Base-by-base conservation (phyloP, 2,797 vertebrate genomes). In the Aldrovandia affinis region DNA sequence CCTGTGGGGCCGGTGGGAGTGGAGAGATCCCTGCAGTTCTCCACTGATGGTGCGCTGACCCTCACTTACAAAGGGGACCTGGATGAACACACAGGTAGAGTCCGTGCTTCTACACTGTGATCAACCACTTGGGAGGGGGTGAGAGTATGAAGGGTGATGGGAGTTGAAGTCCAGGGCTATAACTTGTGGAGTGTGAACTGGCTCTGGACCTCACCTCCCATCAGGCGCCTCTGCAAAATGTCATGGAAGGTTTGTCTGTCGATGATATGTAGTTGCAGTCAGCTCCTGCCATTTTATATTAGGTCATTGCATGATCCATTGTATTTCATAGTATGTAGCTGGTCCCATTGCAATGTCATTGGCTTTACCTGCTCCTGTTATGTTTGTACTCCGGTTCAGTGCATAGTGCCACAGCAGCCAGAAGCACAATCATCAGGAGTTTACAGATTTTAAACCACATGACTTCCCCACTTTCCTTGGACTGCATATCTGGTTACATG, bases 1-100 rank as follows among this genome's bases (percentile, higher is more conserved):
- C 88, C 94, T 0, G 0, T 90, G 15, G 95, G 94, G 61, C 91
- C 73, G 0, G 96, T 99, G 0, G 96, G 95, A 50, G 44, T 94
- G 81, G 95, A 97, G 86, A 96, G 89, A 84, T 94, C 88, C 20
- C 94, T 99, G 0, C 92, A 96, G 86, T 93, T 98, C 20, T 97
- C 98, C 89, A 94, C 97, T 0, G 95, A 97, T 55, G 97, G 96
- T 0, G 92, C 95, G 65, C 91, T 99, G 0, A 96, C 95, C 0
- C 96, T 99, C 7, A 97, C 92, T 0, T 98, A 98, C 83, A 95
- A 89, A 83, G 97, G 98, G 3, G 80, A 14, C 25, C 47, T 93
- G 86, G 88, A 89, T 2, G 39, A 47, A 0, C 1, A 83, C 3
- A 92, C 88, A 91, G 96, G 97, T 98, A 86, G 93, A 91, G 2